Evolutionary conservation across 2,888 invertebrate species (phyloP).

Genomic region (Linnaemya vulpina): DNA sequence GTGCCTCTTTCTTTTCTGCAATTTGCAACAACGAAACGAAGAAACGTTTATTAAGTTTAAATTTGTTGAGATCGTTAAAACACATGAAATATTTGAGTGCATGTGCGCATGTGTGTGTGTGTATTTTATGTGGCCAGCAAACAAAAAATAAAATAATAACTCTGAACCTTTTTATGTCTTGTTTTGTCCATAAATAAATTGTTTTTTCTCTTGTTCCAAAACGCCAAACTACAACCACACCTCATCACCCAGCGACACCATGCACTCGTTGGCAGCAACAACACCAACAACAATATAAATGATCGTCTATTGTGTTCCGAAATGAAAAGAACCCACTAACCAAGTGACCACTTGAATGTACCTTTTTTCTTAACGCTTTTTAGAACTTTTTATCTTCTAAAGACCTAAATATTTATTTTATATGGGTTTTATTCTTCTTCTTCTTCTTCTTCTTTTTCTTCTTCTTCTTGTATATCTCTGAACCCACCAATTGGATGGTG

Average conservation of each 20-base stretch:
- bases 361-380: constrained; percentile 17
- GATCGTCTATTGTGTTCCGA: constrained; percentile 46
- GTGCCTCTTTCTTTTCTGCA: constrained; percentile 10
- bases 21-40: constrained; percentile 20
- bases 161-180: constrained; percentile 42
- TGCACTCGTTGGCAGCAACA: background rate
- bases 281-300: constrained; percentile 9
- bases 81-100: background rate
- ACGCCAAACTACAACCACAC: constrained; percentile 59
- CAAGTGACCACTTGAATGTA: constrained; percentile 66
- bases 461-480: background rate
- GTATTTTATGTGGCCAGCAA: constrained; percentile 16
- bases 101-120: background rate
- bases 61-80: constrained; percentile 50
- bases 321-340: constrained; percentile 66
- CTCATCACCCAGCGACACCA: constrained; percentile 58
- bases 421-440: background rate
- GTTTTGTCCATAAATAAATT: constrained; percentile 37
- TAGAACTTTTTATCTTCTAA: constrained; percentile 22
- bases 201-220: constrained; percentile 18
- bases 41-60: constrained; percentile 42
- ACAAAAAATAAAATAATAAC: constrained; percentile 33
- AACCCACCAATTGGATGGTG: constrained; percentile 37
- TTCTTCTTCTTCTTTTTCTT: background rate
- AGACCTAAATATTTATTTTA: constrained; percentile 59